Percentiles rank a stretch among this genome's conserved stretches.
phyloP scores from a whole-genome alignment of 2,797 vertebrate species.

The Cossypha dichroa region DNA sequence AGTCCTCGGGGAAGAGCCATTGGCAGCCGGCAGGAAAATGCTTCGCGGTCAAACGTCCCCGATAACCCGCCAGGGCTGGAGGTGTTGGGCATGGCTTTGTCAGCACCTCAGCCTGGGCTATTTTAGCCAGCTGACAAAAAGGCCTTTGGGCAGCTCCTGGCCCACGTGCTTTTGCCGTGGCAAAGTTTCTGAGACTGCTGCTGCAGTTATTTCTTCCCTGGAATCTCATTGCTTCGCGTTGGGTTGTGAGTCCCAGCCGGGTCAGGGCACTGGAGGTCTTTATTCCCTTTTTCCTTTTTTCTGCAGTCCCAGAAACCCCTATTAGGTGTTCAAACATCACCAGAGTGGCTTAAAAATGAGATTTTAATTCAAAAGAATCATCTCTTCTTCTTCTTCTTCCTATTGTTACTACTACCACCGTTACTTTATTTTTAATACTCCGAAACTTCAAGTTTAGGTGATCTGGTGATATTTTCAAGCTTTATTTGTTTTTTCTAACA shows the following conservation, averaged over 20 bases:
- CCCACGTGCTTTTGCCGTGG: background rate
- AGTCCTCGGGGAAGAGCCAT: slow-evolving; percentile 5
- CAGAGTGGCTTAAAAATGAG: background rate
- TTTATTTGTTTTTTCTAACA: background rate
- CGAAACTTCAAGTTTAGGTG: background rate
- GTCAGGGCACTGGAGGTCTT: fast-evolving
- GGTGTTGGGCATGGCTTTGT: slow-evolving; percentile 50
- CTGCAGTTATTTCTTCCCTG: background rate
- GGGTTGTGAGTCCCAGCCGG: fast-evolving
- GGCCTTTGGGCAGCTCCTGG: background rate
- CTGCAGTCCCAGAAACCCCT: background rate
- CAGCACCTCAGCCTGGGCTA: slow-evolving; percentile 53
- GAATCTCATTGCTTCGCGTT: fast-evolving
- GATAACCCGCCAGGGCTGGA: slow-evolving; percentile 54
- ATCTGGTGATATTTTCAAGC: background rate
- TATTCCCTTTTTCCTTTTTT: background rate
- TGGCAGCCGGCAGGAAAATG: slow-evolving; percentile 55
- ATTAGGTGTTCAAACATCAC: fast-evolving
- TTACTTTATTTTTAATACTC: background rate
- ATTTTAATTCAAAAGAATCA: background rate
- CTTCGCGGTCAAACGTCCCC: slow-evolving; percentile 29
- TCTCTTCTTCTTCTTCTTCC: background rate
- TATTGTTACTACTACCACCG: background rate
- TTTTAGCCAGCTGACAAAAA: slow-evolving; percentile 63
- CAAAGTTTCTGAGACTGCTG: background rate